Conservation (phyloP, 2,888 invertebrate species). For the Resseliella maxima region DNA sequence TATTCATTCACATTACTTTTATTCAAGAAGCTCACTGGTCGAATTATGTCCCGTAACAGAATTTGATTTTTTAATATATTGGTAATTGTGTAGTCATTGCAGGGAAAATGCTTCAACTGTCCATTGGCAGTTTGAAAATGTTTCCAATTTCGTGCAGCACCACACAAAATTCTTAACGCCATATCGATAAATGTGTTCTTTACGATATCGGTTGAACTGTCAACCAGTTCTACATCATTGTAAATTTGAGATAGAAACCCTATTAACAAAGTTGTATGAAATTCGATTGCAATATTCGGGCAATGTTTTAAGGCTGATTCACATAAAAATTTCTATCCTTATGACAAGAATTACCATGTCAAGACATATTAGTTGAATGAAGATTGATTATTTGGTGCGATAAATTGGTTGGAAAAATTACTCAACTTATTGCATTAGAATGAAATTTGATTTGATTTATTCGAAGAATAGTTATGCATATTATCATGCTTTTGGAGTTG, state of each 20-base stretch:
- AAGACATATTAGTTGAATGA: too few species aligned
- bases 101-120: neutral
- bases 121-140: neutral
- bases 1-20: constrained; percentile 70
- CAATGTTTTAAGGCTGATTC: neutral
- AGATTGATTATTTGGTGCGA: too few species aligned
- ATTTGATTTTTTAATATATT: constrained; percentile 59
- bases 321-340: neutral
- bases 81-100: constrained; percentile 62
- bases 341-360: too few species aligned
- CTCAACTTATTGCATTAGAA: too few species aligned
- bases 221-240: neutral
- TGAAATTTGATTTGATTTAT: too few species aligned
- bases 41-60: constrained; percentile 63
- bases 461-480: too few species aligned
- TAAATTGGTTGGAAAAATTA: too few species aligned
- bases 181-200: neutral
- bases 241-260: neutral
- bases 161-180: constrained; percentile 5
- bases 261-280: neutral
- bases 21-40: constrained; percentile 75
- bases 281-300: neutral
- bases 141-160: constrained; percentile 1
- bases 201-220: neutral
- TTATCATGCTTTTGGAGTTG: too few species aligned